phyloP scores from a whole-genome alignment of 2,888 invertebrate genomes.

The Pterobdella sp. region DNA sequence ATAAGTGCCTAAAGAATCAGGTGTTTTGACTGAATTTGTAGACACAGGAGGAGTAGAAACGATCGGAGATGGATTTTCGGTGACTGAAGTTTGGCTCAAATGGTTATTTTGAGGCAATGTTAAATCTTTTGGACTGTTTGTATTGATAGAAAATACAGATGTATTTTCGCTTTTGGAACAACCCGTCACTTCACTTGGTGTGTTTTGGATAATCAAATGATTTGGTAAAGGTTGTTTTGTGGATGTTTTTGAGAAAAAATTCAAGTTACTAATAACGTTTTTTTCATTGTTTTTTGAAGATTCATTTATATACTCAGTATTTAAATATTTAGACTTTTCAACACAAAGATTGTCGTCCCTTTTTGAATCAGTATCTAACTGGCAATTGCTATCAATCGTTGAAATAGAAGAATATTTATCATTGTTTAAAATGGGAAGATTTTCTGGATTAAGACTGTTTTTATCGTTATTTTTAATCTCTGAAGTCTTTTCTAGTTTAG shows the following conservation, averaged over 20 bases:
- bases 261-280: neutral
- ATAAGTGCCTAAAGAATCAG: no score
- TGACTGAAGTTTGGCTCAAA: neutral
- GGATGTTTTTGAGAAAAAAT: neutral
- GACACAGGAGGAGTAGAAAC: neutral
- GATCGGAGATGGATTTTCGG: neutral
- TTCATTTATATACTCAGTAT: neutral
- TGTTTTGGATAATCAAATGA: no score
- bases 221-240: no score
- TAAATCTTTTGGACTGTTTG: neutral
- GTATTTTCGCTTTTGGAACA: neutral
- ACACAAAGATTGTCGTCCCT: no score
- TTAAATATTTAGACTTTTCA: no score
- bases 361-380: no score
- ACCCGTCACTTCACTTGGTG: neutral
- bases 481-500: no score
- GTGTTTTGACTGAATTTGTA: neutral
- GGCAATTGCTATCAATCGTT: no score
- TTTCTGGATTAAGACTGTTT: no score
- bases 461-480: no score
- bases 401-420: no score
- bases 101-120: neutral
- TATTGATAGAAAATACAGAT: neutral
- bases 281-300: neutral
- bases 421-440: no score